Base-by-base conservation (phyloP, 1,140 invertebrate species). In the Callitettix versicolor region DNA sequence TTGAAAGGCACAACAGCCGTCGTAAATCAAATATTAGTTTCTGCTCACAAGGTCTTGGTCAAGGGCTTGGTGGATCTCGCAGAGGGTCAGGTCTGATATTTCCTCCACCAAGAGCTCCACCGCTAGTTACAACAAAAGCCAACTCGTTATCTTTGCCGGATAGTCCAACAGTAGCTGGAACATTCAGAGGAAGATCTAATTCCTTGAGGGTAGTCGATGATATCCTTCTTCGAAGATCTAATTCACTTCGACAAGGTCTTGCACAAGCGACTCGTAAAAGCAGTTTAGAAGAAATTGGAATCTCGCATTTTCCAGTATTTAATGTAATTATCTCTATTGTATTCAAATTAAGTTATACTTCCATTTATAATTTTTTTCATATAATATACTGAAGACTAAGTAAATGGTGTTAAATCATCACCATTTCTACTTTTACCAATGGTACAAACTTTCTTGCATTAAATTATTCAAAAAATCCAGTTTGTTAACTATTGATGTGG, bases 11-110 rank as follows among this genome's bases (percentile, higher is more conserved):
- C 71, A 93, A 93, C 68, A 89, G 86, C 33, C 74, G 89, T 1
- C 76, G 89, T n/a, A 91, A 91, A 69, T 91, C 86, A 34, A 88
- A 91, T 71, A 91, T 93, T 59, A 91, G 88, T 62, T 90, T 91
- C 70, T 90, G 86, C 66, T 88, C 86, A 33, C 82, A 85, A 61
- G 77, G 75, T 42, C 60, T 79, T 48, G 76, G 84, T 15, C n/a
- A n/a, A n/a, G n/a, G n/a, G n/a, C 66, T 70, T 0, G 30, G 4
- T 64, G 73, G 69, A 56, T 66, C 55, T 64, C 59, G 62, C 51
- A 49, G 70, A 17, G 67, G 69, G 26, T 82, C 81, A 22, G 77
- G 75, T 34, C 68, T 82, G 40, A 74, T 73, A 0, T 65, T 66
- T 24, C 60, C 63, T 0, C 58, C 65, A 58, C 78, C 79, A 55